Base-by-base conservation (phyloP, 1,140 invertebrate genomes). In the Pseudomyrmex dendroicus region DNA sequence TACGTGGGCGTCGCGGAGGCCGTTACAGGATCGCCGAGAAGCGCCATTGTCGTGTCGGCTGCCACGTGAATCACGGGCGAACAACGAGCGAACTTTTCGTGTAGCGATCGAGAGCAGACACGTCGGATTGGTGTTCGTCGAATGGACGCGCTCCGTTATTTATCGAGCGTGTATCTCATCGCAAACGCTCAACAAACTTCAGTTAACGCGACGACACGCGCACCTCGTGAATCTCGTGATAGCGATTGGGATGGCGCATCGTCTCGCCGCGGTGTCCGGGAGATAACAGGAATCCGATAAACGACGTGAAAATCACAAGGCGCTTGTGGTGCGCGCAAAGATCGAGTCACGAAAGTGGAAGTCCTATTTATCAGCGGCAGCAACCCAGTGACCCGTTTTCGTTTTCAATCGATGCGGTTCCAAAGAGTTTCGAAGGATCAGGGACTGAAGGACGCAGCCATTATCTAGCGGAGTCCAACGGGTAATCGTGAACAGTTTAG, bases 1-100 rank as follows among this genome's bases (percentile, higher is more conserved):
- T 88, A 84, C 78, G 87, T 88, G 87, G 87, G 87, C 82, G 87
- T 88, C 87, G 86, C 86, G 87, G 50, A 59, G 82, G 85, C 86
- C 72, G 86, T 66, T 86, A 87, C 73, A 87, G 86, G 83, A 73
- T 54, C 82, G 84, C 76, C 86, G 84, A 83, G 72, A 68, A 85
- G 86, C 87, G 87, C 87, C 87, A 88, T 88, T 87, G 84, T 85
- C 73, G 87, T 70, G 54, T 88, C 86, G 78, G 77, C 73, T 48
- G 87, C 87, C 87, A 88, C 87, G 87, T 88, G 87, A 88, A 88
- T 88, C 87, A 73, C 84, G 54, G 72, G 46, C 84, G 10, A 73
- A 1, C 50, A 12, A 66, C 54, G 35, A 59, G n/a, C 59, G 22
- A 12, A 63, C 22, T 52, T 63, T 59, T 85, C 17, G 44, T n/a